Evolutionary conservation across 2,797 vertebrate genomes (phyloP), one percentile per base, ranked within the genome.

Genomic region (Dendrocincla tyrannina): DNA sequence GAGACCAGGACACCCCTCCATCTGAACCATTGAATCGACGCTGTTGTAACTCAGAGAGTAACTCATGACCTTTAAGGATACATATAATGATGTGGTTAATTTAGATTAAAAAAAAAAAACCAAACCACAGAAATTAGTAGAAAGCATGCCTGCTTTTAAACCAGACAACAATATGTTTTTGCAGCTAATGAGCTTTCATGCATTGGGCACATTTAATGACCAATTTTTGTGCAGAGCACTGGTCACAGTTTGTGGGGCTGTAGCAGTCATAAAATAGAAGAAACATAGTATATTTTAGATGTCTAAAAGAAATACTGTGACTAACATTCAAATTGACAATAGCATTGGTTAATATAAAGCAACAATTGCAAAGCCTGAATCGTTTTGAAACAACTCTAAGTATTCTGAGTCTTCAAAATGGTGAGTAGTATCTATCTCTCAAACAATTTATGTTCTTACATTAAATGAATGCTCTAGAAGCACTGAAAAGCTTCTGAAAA

Each of bases 1-100:
- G 99, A 52, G 99, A 99, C 99, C 99, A 99, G 7, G 99, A 98
- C 4, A 99, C 98, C 9, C 99, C 99, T 58, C 98, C 99, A 50
- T 99, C 99, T 0, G 99, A 99, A 17, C 99, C 99, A 52, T 99
- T 99, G 94, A 99, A 99, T 5, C 99, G 98, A 20, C 99, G 99
- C 97, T 99, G 99, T 97, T 99, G 99, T 66, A 99, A 97, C 97
- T 99, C 99, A 0, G 99, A 99, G 35, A 99, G 98, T 80, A 99
- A 95, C 98, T 99, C 99, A 23, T 99, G 99, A 90, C 99, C 99
- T 99, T 97, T 17, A 64, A n/a, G 39, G 77, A 58, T 2, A 91
- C 77, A 68, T 2, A 42, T 35, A 92, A 91, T 22, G 37, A 37
- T 13, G 41, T 18, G 10, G n/a, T 91, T 72, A 85, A 78, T 85